Base-by-base conservation (phyloP, 1,140 invertebrate species). In the Bombus terrestris region DNA sequence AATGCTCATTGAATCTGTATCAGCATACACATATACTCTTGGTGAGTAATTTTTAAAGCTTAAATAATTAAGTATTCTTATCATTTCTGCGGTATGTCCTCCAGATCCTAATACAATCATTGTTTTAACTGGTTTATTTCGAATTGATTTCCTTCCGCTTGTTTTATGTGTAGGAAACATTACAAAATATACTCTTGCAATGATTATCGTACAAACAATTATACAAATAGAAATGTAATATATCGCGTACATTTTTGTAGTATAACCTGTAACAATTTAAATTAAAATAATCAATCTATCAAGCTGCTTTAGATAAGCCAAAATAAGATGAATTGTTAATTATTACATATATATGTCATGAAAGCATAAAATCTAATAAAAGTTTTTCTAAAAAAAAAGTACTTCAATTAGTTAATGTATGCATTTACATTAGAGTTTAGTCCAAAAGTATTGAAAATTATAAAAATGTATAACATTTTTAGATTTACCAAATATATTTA, bases 11-110 rank as follows among this genome's bases (percentile, higher is more conserved):
- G 92, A 93, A 95, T 99, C 99, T 76, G 96, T 97, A 53, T 96
- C 95, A 28, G 98, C 98, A 79, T 98, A 92, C 77, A 99, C 94
- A 92, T 99, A 99, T 76, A 97, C 92, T 92, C 97, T 95, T 3
- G 97, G 98, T 6, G 92, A 92, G 93, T 97, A 98, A 88, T 96
- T 96, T 13, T 94, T 88, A 82, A 92, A 93, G 91, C 97, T 95
- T 37, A 98, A 92, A 64, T 95, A 94, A 87, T 96, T 93, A 43
- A 98, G 92, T 43, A 99, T 95, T 84, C 96, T 95, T 68, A 99
- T 92, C 96, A 99, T 98, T 96, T 99, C 98, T 47, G 97, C 97
- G 6, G 98, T 99, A 93, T 99, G 98, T 79, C 97, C 97, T 35
- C 97, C 96, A 10, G 96, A 97, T 22, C 96, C 96, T 66, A 97